Evolutionary conservation across 2,797 vertebrate genomes (phyloP).

Genomic region (Emys orbicularis): DNA sequence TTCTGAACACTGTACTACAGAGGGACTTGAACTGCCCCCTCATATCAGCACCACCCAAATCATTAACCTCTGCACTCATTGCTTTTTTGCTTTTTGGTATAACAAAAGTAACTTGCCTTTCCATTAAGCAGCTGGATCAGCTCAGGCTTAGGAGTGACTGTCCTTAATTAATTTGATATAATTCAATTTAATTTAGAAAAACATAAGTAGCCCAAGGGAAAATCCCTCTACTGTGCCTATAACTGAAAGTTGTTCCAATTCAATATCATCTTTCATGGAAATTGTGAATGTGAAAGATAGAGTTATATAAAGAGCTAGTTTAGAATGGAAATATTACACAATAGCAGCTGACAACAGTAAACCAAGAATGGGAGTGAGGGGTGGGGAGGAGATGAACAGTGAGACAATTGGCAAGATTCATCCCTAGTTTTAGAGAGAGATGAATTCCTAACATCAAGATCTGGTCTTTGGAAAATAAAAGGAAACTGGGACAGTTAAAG

Average conservation of each 20-base stretch:
- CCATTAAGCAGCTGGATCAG: conserved; percentile 53
- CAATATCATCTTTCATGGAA: not conserved
- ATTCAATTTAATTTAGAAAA: conserved; percentile 66
- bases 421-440: not conserved
- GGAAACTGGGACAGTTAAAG: not conserved
- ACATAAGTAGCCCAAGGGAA: conserved; percentile 57
- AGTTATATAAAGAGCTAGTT: not conserved
- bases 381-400: not conserved
- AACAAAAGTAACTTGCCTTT: conserved; percentile 30
- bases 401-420: not conserved
- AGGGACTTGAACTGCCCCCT: not conserved
- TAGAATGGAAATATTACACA: conserved; percentile 7
- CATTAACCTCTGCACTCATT: not conserved
- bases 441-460: not conserved
- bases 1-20: not conserved
- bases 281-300: conserved; percentile 19
- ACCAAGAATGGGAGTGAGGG: not conserved
- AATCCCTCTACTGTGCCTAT: not conserved
- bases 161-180: conserved; percentile 62
- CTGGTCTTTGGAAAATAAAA: not conserved
- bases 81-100: conserved; percentile 1
- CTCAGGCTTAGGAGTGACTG: conserved; percentile 58
- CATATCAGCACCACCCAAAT: not conserved
- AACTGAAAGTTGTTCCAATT: conserved; percentile 35
- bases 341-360: conserved; percentile 6